Evolutionary conservation across 2,113 vertebrate genomes (phyloP).

Genomic region (Potamarius usumacintae): DNA sequence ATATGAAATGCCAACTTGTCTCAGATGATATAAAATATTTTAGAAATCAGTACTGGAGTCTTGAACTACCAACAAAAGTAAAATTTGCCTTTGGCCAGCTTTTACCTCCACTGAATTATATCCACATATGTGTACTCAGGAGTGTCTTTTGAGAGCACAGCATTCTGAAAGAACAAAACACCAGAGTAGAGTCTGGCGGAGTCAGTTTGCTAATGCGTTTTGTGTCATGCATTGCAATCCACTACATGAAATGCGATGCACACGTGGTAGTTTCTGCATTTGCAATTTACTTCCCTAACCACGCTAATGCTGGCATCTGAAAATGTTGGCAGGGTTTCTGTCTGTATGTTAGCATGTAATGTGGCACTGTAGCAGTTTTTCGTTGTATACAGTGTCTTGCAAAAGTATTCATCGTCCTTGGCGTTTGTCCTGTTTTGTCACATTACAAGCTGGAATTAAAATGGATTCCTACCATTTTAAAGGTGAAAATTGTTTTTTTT

Average conservation of each 20-base stretch:
- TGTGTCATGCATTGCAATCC: background rate
- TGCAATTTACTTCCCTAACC: background rate
- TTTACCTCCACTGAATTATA: background rate
- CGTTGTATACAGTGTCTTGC: background rate
- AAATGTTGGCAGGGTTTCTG: background rate
- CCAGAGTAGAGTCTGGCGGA: background rate
- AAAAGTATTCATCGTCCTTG: too few relatives aligned
- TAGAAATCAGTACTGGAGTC: background rate
- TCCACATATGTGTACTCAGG: background rate
- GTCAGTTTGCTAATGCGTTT: background rate
- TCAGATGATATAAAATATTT: background rate
- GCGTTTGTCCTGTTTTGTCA: too few relatives aligned
- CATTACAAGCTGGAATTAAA: too few relatives aligned
- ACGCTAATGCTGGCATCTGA: background rate
- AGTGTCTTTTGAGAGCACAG: background rate
- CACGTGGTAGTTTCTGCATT: background rate
- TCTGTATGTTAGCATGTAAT: background rate
- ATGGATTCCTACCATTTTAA: too few relatives aligned
- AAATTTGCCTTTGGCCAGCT: background rate
- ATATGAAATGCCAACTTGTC: background rate
- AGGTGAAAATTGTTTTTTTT: too few relatives aligned
- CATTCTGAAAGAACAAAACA: conserved; percentile 1
- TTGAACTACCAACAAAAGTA: background rate
- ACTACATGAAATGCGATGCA: background rate
- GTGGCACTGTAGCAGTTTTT: background rate